Conservation (phyloP, 1,140 invertebrate species). For the Sipha flava region DNA sequence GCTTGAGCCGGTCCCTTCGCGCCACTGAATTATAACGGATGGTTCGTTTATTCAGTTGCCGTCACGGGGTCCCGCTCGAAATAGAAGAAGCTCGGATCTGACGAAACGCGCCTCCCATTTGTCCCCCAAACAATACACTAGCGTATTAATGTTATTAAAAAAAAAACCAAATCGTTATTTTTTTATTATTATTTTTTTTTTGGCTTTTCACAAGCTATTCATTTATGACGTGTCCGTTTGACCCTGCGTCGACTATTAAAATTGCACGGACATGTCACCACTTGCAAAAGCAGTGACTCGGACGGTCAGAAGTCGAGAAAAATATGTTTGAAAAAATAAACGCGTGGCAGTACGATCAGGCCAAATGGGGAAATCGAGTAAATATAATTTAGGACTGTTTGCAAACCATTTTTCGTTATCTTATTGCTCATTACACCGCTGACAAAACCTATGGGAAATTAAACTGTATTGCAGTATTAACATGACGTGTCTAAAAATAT, state of each 20-base stretch:
- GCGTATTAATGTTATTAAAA: neutral
- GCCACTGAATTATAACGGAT: constrained; percentile 8
- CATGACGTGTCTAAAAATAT: too few relatives aligned
- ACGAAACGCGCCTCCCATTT: constrained; percentile 17
- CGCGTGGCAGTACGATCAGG: neutral
- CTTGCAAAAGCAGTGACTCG: neutral
- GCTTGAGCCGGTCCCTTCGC: constrained; percentile 26
- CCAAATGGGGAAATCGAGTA: neutral
- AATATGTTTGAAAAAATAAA: neutral
- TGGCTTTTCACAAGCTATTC: neutral
- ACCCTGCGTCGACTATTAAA: neutral
- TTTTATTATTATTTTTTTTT: neutral
- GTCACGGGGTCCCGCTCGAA: neutral
- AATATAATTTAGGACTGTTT: neutral
- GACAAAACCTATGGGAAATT: too few relatives aligned
- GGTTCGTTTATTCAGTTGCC: neutral
- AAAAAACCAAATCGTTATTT: neutral
- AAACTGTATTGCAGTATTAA: too few relatives aligned
- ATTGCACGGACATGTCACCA: neutral
- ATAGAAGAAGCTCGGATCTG: constrained; percentile 29
- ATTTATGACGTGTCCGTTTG: neutral
- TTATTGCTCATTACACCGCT: too few relatives aligned
- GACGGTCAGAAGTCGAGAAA: neutral
- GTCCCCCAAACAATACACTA: neutral
- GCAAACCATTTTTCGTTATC: too few relatives aligned